These are phyloP conservation scores for Cylas formicarius DNA, from an alignment of 1,140 invertebrate genomes.

Conservation along the genomic window DNA sequence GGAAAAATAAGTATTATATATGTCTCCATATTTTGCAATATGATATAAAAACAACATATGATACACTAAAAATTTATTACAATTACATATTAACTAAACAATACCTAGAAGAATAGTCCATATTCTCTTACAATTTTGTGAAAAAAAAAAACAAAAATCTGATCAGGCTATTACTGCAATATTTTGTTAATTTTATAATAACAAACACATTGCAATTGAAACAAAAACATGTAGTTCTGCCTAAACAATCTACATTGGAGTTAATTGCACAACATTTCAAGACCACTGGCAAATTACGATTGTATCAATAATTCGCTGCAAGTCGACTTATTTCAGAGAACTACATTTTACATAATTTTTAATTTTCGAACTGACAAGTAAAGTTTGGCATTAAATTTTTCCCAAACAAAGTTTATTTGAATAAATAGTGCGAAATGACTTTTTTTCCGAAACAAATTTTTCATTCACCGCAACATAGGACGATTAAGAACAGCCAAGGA, in stretches of 20 bases:
- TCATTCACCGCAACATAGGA: too few relatives aligned
- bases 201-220: constrained; percentile 22
- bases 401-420: too few relatives aligned
- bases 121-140: constrained; percentile 40
- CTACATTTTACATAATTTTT: too few relatives aligned
- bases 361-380: too few relatives aligned
- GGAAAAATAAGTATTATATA: too few relatives aligned
- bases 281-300: constrained; percentile 29
- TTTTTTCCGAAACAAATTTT: too few relatives aligned
- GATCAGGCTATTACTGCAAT: constrained; percentile 20
- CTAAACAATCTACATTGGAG: constrained; percentile 33
- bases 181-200: constrained; percentile 13
- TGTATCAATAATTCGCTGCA: too few relatives aligned
- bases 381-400: too few relatives aligned
- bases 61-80: constrained; percentile 41
- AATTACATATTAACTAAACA: constrained; percentile 39
- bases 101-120: constrained; percentile 42
- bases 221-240: constrained; percentile 28
- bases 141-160: constrained; percentile 39
- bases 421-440: too few relatives aligned
- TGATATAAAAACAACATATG: constrained; percentile 19
- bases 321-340: constrained; percentile 18
- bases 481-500: too few relatives aligned
- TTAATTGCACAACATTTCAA: constrained; percentile 35
- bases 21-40: too few relatives aligned